Evolutionary conservation across 1,140 invertebrate genomes (phyloP), one percentile per base, ranked within the genome.

Genomic region (Colletes gigas): DNA sequence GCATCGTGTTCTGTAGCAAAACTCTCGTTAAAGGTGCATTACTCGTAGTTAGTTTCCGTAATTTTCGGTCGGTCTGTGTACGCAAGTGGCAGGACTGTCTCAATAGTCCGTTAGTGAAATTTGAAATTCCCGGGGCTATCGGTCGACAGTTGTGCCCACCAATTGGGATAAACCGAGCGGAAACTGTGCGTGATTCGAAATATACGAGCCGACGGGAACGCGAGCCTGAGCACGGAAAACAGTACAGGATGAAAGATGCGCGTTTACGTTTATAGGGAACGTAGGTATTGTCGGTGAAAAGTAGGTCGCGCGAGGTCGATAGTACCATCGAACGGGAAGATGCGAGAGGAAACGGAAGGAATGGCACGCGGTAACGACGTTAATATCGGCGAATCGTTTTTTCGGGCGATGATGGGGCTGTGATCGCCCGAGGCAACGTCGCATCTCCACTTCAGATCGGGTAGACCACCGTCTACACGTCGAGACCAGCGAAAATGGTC

Each of bases 401-500:
- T 73, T 80, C 81, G 72, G 30, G 65, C 41, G 84, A 71, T 78
- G 81, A 81, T 73, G 83, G 59, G 63, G 71, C 63, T 73, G 57
- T 82, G 77, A 73, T 54, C 57, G 73, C 78, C 78, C n/a, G 54
- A 66, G 62, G 68, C 68, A 50, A 17, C 14, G 30, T 63, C 50
- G 54, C 17, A 47, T 73, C 75, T 73, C 59, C 17, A 14, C 57
- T 63, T 57, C 41, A 80, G 80, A 80, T 77, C 73, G 66, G 74
- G 71, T 83, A 86, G 65, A 71, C 67, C 81, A 67, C 15, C 73
- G 83, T 66, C 62, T 67, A 66, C 57, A n/a, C n/a, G n/a, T 54
- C 52, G 63, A 76, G 54, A 67, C 63, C 78, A 85, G 76, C 55
- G 68, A 94, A 92, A 90, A 96, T 97, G 94, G 97, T 99, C 89